phyloP scores from a whole-genome alignment of 2,797 vertebrate species.

The Melanotaenia nigrans region DNA sequence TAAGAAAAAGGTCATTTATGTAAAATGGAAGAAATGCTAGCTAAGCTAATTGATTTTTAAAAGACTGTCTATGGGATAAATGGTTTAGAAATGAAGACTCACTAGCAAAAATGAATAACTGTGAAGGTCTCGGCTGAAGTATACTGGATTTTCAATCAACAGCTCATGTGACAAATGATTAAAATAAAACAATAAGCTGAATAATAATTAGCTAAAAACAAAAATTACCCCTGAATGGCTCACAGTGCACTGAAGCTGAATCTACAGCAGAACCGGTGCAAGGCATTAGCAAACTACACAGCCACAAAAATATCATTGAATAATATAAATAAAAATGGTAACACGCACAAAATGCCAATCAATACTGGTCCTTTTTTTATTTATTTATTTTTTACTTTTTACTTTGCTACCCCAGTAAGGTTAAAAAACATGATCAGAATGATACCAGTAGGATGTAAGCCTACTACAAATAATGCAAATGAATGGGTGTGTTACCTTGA shows the following conservation, averaged over 20 bases:
- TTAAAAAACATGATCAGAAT: neutral
- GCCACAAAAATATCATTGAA: neutral
- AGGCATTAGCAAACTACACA: neutral
- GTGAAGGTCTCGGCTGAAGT: neutral
- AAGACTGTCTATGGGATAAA: neutral
- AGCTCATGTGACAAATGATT: neutral
- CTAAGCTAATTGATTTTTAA: neutral
- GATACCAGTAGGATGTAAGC: neutral
- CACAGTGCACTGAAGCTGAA: neutral
- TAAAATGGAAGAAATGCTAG: neutral
- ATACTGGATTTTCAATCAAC: neutral
- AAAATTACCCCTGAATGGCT: neutral
- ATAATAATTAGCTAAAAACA: slow-evolving; percentile 1
- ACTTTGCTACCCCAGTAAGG: neutral
- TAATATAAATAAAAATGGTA: neutral
- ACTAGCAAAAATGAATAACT: neutral
- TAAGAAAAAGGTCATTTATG: neutral
- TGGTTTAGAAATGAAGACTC: neutral
- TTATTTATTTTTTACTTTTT: no score
- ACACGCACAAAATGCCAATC: neutral
- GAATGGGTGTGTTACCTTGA: neutral
- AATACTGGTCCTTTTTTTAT: neutral
- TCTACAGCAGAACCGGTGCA: neutral
- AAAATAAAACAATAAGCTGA: neutral
- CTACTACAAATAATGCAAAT: neutral